A percentile compares a stretch with the other conserved stretches of the same genome.
Evolutionary conservation across 2,797 vertebrate genomes (phyloP).

Genomic region (Pogoniulus pusillus): DNA sequence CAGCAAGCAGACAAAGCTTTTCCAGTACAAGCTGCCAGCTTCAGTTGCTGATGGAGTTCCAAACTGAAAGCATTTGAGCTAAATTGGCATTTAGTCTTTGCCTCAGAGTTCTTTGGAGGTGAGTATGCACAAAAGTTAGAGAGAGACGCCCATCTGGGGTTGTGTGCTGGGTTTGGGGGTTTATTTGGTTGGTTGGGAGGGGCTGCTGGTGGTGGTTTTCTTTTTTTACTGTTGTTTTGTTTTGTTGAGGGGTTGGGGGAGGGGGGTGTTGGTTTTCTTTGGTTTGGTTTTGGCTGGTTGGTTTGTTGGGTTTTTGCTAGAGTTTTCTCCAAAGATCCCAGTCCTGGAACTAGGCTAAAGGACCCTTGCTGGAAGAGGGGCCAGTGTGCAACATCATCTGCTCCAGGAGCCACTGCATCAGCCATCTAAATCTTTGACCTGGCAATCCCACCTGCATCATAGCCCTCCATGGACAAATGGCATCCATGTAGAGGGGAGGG

Average conservation of each 20-base stretch:
- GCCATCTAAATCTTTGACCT: background rate
- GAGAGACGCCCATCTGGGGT: background rate
- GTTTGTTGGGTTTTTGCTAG: background rate
- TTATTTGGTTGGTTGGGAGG: too few relatives aligned
- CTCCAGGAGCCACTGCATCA: background rate
- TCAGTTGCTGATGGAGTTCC: background rate
- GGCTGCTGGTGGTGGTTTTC: too few relatives aligned
- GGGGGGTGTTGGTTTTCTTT: too few relatives aligned
- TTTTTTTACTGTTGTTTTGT: too few relatives aligned
- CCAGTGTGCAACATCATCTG: background rate
- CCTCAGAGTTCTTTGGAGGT: background rate
- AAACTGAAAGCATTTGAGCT: background rate
- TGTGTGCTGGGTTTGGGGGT: background rate
- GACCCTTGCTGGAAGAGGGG: background rate
- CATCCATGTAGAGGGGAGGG: background rate
- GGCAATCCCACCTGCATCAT: background rate
- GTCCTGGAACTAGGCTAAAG: background rate
- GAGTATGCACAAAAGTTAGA: background rate
- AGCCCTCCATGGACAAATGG: background rate
- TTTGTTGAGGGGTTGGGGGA: too few relatives aligned
- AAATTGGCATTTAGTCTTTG: conserved; percentile 2
- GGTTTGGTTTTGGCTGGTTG: too few relatives aligned
- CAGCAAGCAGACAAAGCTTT: background rate
- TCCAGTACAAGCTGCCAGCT: conserved; percentile 7
- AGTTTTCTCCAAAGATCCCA: background rate